Percentiles rank a stretch among this genome's conserved stretches.
Conservation (phyloP, 2,888 invertebrate species). For the Volucella inanis region DNA sequence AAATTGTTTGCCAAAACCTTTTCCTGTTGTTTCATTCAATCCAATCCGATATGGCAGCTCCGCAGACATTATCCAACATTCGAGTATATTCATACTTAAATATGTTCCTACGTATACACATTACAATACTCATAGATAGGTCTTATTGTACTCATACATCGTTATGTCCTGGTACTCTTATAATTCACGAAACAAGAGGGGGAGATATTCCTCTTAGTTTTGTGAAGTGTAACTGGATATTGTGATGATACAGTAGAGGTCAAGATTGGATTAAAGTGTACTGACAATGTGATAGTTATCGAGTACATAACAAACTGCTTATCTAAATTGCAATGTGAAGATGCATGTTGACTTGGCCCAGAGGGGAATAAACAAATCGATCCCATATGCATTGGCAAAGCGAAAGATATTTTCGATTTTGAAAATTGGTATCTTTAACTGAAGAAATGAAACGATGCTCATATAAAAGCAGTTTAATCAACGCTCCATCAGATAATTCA, state of each 20-base stretch:
- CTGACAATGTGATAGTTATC: not conserved
- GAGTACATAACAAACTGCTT: not conserved
- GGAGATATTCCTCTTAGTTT: too few relatives aligned
- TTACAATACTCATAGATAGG: too few relatives aligned
- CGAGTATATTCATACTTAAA: not conserved
- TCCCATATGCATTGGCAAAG: too few relatives aligned
- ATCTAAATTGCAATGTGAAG: not conserved
- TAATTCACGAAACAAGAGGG: too few relatives aligned
- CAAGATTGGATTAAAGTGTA: not conserved
- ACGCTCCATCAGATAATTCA: too few relatives aligned
- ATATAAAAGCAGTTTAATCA: too few relatives aligned
- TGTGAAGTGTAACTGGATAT: not conserved
- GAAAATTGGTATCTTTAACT: too few relatives aligned
- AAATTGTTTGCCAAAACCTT: constrained; percentile 61
- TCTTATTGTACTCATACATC: too few relatives aligned
- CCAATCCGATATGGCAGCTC: constrained; percentile 51
- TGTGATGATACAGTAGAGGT: not conserved
- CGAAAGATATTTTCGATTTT: too few relatives aligned
- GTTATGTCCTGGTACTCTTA: too few relatives aligned
- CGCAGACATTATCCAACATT: constrained; percentile 55
- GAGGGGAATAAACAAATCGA: not conserved
- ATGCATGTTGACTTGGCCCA: not conserved
- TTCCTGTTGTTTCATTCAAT: constrained; percentile 64
- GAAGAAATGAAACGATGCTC: too few relatives aligned
- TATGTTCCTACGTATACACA: too few relatives aligned